Evolutionary conservation across 1,140 invertebrate species (phyloP), one percentile per base, ranked within the genome.

Genomic region (Maconellicoccus hirsutus): DNA sequence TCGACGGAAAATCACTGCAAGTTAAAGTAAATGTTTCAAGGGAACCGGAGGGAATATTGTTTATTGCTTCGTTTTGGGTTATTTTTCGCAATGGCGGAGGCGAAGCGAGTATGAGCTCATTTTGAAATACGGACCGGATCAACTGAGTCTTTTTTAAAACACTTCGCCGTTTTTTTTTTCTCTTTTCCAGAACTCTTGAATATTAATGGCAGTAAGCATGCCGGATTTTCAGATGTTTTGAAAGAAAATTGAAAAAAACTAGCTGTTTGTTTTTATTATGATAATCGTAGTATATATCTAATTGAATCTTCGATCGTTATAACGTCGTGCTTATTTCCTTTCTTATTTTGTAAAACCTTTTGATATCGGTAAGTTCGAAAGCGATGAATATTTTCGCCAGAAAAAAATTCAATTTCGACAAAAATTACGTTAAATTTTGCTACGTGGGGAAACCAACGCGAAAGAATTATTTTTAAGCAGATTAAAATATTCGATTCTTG

Each of bases 191-290:
- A 52, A 16, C 42, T 52, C 42, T 52, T 52, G 42, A 52, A 52
- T 52, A 52, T 52, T 52, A 52, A 52, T 52, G 42, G 42, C 42
- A 52, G 42, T 52, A 52, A 52, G 6, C 2, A 16, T 52, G 42
- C 42, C 42, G 42, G 42, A 52, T 52, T 52, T 52, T 52, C 42
- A 19, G 16, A 52, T 52, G 42, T 52, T 52, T 52, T 52, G 4
- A 16, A 52, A 52, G 42, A 52, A 52, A 52, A 52, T 52, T 52
- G 42, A 52, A 52, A 52, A 33, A 52, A 52, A 52, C 4, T 52
- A 52, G 42, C 42, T 52, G 42, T 52, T 52, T 52, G 42, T 52
- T 52, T 52, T 52, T 52, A 52, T 52, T 52, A 52, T 52, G 42
- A 52, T 52, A 52, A 52, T 52, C 42, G 42, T 16, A 52, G 42